Evolutionary conservation across 2,113 vertebrate species (phyloP), one percentile per base, ranked within the genome.

Genomic region (Rhabdornis inornatus): DNA sequence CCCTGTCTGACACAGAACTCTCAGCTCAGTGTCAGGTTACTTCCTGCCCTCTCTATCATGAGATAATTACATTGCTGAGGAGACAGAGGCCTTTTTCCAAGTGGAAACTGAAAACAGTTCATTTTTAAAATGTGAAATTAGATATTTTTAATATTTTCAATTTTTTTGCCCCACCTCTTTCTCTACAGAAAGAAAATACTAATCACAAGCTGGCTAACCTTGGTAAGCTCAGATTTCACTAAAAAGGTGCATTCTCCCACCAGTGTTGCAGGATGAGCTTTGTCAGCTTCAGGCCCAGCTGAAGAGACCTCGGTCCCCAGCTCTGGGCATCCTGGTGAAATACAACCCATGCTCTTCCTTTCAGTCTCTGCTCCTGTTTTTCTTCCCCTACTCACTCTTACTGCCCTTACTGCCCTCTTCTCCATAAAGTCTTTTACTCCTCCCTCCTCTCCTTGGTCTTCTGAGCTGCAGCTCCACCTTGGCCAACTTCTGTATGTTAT

Each of bases 21-120:
- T 4, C 75, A 83, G 88, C 83, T 37, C 4, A 33, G 88, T 30
- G 64, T 45, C 79, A 92, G 90, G 85, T 90, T 88, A 69, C 83
- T 53, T 61, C 59, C 75, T 93, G 90, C 59, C 22, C 85, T 85
- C 75, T 49, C 2, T 23, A 7, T 50, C 88, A 35, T 17, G 6
- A 70, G 74, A 64, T 60, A 59, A 86, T 80, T n/a, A 4, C 68
- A 61, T 45, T 61, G 50, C 49, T 33, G 55, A 80, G 65, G 79
- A 94, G 70, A 66, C 53, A 61, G 90, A 57, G 59, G 17, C 40
- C 42, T 75, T 55, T 70, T 63, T 80, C 50, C 42, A 30, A 78
- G 35, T 3, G 33, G 69, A 74, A 93, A 27, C 70, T 28, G 63
- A 60, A 91, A 93, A 79, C 1, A 6, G 42, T n/a, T 85, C 40